Conservation (phyloP, 2,113 vertebrate species). For the Microcebus tavaratra region DNA sequence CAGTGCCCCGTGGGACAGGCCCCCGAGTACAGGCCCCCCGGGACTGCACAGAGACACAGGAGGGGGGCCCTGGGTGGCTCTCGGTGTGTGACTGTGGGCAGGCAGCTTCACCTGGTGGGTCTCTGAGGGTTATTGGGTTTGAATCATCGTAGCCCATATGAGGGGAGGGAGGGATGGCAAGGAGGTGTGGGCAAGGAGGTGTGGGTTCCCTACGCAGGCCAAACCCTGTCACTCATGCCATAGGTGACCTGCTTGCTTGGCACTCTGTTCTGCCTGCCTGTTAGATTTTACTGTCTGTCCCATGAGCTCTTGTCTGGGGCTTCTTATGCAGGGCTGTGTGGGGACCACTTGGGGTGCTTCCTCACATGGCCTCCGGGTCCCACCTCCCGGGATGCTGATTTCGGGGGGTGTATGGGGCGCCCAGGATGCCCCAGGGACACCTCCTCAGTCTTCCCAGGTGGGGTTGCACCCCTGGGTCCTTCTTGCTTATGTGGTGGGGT, state of each 20-base stretch:
- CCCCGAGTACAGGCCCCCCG: rapidly evolving
- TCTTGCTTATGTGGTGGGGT: not conserved
- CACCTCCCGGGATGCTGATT: not conserved
- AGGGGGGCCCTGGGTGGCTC: not conserved
- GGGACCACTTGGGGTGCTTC: not conserved
- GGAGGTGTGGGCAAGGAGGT: not conserved
- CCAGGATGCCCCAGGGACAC: not conserved
- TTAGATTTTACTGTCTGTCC: not conserved
- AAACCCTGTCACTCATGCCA: not conserved
- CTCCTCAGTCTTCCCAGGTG: not conserved
- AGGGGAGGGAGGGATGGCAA: not conserved
- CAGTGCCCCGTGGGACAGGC: not conserved
- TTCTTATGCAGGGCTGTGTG: rapidly evolving
- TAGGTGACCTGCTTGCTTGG: not conserved
- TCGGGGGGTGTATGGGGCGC: too few relatives aligned
- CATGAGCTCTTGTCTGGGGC: not conserved
- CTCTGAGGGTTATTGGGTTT: not conserved
- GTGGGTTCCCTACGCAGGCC: not conserved
- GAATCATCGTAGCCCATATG: not conserved
- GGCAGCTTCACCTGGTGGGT: not conserved
- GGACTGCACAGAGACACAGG: not conserved
- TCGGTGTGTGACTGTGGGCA: rapidly evolving
- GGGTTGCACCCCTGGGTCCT: not conserved
- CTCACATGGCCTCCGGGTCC: rapidly evolving
- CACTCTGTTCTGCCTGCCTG: not conserved